Percentiles rank a stretch among this genome's conserved stretches.
These are phyloP conservation scores for Microdon myrmicae DNA, from an alignment of 2,888 invertebrate species.

Conservation along the genomic window DNA sequence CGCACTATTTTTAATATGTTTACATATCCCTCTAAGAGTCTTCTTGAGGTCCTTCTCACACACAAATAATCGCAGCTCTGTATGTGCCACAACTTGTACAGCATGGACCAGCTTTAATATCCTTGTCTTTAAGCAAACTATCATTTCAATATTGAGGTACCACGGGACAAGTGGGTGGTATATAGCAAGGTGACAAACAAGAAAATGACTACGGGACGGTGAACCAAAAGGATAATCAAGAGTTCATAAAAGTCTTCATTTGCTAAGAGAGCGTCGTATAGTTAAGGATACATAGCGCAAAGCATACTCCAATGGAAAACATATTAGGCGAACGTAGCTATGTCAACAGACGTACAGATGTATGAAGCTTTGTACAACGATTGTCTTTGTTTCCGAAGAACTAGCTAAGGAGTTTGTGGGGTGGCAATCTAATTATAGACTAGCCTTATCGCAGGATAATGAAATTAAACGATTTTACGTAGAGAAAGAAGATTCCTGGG, in stretches of 20 bases:
- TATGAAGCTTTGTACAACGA: slow-evolving; percentile 4
- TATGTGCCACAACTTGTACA: no score
- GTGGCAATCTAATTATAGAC: slow-evolving; percentile 28
- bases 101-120: no score
- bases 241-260: slow-evolving; percentile 37
- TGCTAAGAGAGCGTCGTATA: slow-evolving; percentile 30
- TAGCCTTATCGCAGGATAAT: slow-evolving; percentile 39
- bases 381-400: slow-evolving; percentile 9
- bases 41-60: no score
- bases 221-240: slow-evolving; percentile 33
- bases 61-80: no score
- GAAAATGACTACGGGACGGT: no score
- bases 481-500: slow-evolving; percentile 25
- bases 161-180: no score
- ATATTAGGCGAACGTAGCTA: background rate
- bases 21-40: no score
- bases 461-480: slow-evolving; percentile 36
- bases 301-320: no score
- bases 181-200: no score
- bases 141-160: no score
- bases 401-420: slow-evolving; percentile 5
- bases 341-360: slow-evolving; percentile 5
- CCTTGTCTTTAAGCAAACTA: no score
- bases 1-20: no score
- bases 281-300: slow-evolving; percentile 26